phyloP scores from a whole-genome alignment of 2,888 invertebrate species.

The Oithona nana region DNA sequence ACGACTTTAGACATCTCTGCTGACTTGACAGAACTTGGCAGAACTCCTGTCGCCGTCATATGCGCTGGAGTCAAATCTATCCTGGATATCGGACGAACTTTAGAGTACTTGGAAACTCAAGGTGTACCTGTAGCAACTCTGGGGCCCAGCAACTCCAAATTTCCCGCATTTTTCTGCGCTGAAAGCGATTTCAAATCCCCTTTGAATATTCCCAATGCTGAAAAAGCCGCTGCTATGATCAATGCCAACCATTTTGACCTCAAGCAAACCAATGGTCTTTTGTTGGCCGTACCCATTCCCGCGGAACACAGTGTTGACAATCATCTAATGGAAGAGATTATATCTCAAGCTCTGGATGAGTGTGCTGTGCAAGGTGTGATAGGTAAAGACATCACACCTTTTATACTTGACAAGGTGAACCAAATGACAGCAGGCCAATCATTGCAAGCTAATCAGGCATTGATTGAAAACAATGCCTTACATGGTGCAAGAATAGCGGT shows the following conservation, averaged over 20 bases:
- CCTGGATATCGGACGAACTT: slow-evolving; percentile 75
- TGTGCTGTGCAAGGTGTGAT: slow-evolving; percentile 40
- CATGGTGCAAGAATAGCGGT: slow-evolving; percentile 61
- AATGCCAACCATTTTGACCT: slow-evolving; percentile 36
- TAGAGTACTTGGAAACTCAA: slow-evolving; percentile 53
- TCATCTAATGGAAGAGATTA: slow-evolving; percentile 42
- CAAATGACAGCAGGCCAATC: slow-evolving; percentile 63
- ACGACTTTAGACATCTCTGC: slow-evolving; percentile 80
- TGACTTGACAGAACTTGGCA: slow-evolving; percentile 73
- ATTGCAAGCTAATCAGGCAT: slow-evolving; percentile 60
- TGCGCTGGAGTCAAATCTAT: slow-evolving; percentile 95
- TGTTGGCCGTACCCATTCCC: slow-evolving; percentile 82
- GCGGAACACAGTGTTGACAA: slow-evolving; percentile 32
- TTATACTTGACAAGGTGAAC: slow-evolving; percentile 54
- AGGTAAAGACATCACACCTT: slow-evolving; percentile 86
- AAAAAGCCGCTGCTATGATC: slow-evolving; percentile 54
- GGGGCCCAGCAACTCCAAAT: slow-evolving; percentile 42
- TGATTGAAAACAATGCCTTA: slow-evolving; percentile 79
- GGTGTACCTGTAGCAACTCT: slow-evolving; percentile 74
- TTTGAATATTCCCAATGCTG: slow-evolving; percentile 40
- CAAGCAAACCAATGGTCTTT: slow-evolving; percentile 45
- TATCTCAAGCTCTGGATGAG: slow-evolving; percentile 44
- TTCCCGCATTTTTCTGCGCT: slow-evolving; percentile 83
- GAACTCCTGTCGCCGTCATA: slow-evolving; percentile 68
- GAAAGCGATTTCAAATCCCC: slow-evolving; percentile 53